Evolutionary conservation across 2,113 vertebrate species (phyloP), one percentile per base, ranked within the genome.

Genomic region (Elephantulus edwardii): DNA sequence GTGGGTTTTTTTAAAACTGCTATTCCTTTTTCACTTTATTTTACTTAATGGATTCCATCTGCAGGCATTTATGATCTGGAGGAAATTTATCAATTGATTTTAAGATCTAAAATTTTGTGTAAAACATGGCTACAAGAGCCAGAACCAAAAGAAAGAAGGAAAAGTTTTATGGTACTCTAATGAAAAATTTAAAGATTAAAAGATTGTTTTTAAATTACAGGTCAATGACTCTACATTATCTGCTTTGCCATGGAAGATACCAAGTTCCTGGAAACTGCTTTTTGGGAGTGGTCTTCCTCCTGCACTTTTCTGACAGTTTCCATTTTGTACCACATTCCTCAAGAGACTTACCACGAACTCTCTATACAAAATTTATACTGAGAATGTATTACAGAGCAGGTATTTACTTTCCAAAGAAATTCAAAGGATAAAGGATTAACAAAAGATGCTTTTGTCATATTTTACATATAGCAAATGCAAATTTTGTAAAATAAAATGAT

Each of bases 261-360:
- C 99, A 0, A 97, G 98, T 79, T 99, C 99, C 17, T 99, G 99
- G 99, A 98, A 95, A 90, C 97, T 99, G 2, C 98, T 99, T 50
- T 99, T 99, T 83, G 99, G 99, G 81, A 98, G 95, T 0, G 98
- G 99, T 13, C 98, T 99, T 76, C 99, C 99, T 8, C 98, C 98
- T 71, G 98, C 98, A 0, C 97, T 99, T 64, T 99, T 99, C 95
- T 99, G 96, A 96, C 40, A 28, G 62, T 62, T 84, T 89, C 52
- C 26, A 17, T 72, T 86, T 91, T 88, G 30, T 24, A 78, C 14
- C 33, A 50, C 58, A 38, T 58, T 12, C 75, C 33, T 46, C 33
- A 60, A 81, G 24, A 90, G 1, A 68, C 28, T 38, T 60, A n/a
- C 2, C 88, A 76, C 44, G 60, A 75, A 24, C 64, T 62, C n/a